Evolutionary conservation across 2,797 vertebrate genomes (phyloP).

Genomic region (Neomorphus geoffroyi): DNA sequence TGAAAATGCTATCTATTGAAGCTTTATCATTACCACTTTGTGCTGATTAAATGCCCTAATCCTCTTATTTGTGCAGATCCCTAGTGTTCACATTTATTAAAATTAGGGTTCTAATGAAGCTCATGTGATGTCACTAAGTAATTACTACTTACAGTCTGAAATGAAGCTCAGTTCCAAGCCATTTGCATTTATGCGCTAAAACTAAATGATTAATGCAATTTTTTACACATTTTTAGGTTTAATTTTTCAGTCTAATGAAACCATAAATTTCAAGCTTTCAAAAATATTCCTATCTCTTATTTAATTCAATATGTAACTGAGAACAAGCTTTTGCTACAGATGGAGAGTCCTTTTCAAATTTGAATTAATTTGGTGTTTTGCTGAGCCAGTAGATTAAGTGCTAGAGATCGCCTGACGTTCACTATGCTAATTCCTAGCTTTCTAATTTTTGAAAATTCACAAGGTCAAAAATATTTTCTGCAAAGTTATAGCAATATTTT

Average conservation of each 20-base stretch:
- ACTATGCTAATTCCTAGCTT: not conserved
- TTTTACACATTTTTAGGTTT: slow-evolving; percentile 76
- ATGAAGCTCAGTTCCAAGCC: slow-evolving; percentile 69
- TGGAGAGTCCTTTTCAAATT: slow-evolving; percentile 48
- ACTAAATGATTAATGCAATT: slow-evolving; percentile 75
- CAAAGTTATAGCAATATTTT: not conserved
- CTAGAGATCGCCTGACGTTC: slow-evolving; percentile 14
- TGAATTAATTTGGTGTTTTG: slow-evolving; percentile 60
- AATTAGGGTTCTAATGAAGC: slow-evolving; percentile 57
- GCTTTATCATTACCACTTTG: slow-evolving; percentile 55
- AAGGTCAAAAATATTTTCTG: slow-evolving; percentile 23
- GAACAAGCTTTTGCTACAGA: slow-evolving; percentile 64
- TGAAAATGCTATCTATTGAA: slow-evolving; percentile 49
- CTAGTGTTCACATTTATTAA: slow-evolving; percentile 49
- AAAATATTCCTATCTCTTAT: slow-evolving; percentile 60
- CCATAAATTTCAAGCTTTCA: slow-evolving; percentile 70
- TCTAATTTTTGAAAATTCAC: slow-evolving; percentile 14
- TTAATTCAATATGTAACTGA: slow-evolving; percentile 71
- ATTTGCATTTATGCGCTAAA: slow-evolving; percentile 74
- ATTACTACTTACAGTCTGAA: slow-evolving; percentile 69
- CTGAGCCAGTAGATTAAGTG: slow-evolving; percentile 28
- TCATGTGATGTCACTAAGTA: slow-evolving; percentile 45
- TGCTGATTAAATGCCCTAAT: slow-evolving; percentile 63
- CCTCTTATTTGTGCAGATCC: slow-evolving; percentile 51
- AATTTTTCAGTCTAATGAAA: slow-evolving; percentile 77